Percentiles rank a stretch among this genome's conserved stretches.
phyloP scores from a whole-genome alignment of 1,140 invertebrate genomes.

The fruit fly (Drosophila melanogaster) region Release_6_plus_ISO1_MT NT_033777.3:6971501-6972000 shows the following conservation, averaged over 20 bases:
- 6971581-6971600: slow-evolving; percentile 50
- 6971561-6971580: slow-evolving; percentile 62
- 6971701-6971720: too few relatives aligned
- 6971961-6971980: slow-evolving; percentile 70
- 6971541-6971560: slow-evolving; percentile 70
- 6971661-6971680: slow-evolving; percentile 25
- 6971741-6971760: neutral
- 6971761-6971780: too few relatives aligned
- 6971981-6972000: slow-evolving; percentile 84
- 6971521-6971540: slow-evolving; percentile 83
- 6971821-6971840: too few relatives aligned
- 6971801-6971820: too few relatives aligned
- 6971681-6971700: neutral
- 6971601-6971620: slow-evolving; percentile 6
- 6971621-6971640: slow-evolving; percentile 61
- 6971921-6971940: slow-evolving; percentile 60
- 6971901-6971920: slow-evolving; percentile 60
- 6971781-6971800: too few relatives aligned
- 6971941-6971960: slow-evolving; percentile 34
- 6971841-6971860: too few relatives aligned
- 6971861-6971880: too few relatives aligned
- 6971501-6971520: slow-evolving; percentile 77
- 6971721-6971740: neutral
- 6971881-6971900: neutral
- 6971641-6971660: slow-evolving; percentile 83